Conservation (phyloP, 2,888 invertebrate species). For the Danaus chrysippus region DNA sequence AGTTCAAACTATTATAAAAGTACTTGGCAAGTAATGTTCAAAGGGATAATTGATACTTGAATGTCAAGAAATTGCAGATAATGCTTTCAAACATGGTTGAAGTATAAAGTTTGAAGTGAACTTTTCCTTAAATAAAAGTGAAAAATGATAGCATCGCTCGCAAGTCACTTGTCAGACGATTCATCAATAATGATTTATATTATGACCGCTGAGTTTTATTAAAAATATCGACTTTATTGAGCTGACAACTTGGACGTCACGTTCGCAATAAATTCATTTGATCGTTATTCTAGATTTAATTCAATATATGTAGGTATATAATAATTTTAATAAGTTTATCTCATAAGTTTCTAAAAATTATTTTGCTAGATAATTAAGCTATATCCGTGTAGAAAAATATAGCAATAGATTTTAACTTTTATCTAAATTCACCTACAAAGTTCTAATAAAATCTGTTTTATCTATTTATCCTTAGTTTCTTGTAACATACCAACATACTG, state of each 20-base stretch:
- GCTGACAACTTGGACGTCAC: not conserved
- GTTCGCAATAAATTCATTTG: not conserved
- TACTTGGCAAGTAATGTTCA: constrained; percentile 15
- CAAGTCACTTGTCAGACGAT: constrained; percentile 61
- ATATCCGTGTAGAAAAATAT: too few species aligned
- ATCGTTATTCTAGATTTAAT: not conserved
- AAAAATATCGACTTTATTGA: constrained; percentile 13
- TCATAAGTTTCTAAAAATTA: too few species aligned
- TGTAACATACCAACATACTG: too few species aligned
- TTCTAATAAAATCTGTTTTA: too few species aligned
- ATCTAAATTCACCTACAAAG: too few species aligned
- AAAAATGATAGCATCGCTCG: constrained; percentile 48
- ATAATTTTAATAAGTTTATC: not conserved
- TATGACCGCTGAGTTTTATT: constrained; percentile 27
- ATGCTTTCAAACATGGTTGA: too few species aligned
- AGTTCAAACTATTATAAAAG: constrained; percentile 17
- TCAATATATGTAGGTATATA: not conserved
- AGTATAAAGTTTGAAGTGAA: constrained; percentile 32
- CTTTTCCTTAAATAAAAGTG: constrained; percentile 44
- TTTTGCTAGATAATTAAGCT: too few species aligned
- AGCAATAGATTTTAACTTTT: too few species aligned
- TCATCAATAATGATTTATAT: constrained; percentile 46
- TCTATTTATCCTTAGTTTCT: too few species aligned
- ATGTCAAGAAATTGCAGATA: constrained; percentile 26
- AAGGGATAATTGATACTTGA: not conserved